Conservation (phyloP, 2,888 invertebrate genomes). For the Dorcus hopei region DNA sequence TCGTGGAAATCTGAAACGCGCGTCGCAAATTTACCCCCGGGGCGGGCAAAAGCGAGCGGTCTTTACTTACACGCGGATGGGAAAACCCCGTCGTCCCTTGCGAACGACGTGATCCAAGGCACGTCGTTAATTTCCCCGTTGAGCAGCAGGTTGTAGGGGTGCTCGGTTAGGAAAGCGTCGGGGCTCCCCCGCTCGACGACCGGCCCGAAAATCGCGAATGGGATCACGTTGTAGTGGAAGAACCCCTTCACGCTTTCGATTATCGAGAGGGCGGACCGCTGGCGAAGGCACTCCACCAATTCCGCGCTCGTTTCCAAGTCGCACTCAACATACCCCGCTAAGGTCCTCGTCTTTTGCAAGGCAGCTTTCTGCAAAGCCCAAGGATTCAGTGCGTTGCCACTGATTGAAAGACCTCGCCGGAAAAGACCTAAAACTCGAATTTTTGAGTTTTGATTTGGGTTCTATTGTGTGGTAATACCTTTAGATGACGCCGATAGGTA, state of each 20-base stretch:
- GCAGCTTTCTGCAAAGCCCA: conserved; percentile 53
- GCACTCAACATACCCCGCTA: conserved; percentile 61
- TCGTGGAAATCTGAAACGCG: conserved; percentile 30
- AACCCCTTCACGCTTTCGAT: conserved; percentile 47
- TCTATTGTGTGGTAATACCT: conserved; percentile 32
- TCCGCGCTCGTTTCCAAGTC: conserved; percentile 51
- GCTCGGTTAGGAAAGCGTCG: conserved; percentile 55
- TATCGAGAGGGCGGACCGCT: conserved; percentile 56
- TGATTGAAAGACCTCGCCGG: conserved; percentile 60
- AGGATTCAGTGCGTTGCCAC: conserved; percentile 62
- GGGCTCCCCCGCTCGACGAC: conserved; percentile 53
- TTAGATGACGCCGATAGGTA: conserved; percentile 60
- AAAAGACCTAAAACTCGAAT: conserved; percentile 40
- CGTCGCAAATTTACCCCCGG: conserved; percentile 48
- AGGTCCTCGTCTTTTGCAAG: conserved; percentile 55
- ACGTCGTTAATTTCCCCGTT: conserved; percentile 58
- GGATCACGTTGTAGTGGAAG: conserved; percentile 37
- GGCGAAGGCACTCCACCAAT: conserved; percentile 60
- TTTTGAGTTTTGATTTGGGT: background rate
- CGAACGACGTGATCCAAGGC: conserved; percentile 64
- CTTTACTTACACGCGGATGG: conserved; percentile 58
- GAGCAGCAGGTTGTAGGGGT: conserved; percentile 58
- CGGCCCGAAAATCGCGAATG: conserved; percentile 67
- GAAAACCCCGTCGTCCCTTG: conserved; percentile 66
- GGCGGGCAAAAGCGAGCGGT: background rate